Conservation (phyloP, 2,113 vertebrate genomes). For the Paratilapia polleni region DNA sequence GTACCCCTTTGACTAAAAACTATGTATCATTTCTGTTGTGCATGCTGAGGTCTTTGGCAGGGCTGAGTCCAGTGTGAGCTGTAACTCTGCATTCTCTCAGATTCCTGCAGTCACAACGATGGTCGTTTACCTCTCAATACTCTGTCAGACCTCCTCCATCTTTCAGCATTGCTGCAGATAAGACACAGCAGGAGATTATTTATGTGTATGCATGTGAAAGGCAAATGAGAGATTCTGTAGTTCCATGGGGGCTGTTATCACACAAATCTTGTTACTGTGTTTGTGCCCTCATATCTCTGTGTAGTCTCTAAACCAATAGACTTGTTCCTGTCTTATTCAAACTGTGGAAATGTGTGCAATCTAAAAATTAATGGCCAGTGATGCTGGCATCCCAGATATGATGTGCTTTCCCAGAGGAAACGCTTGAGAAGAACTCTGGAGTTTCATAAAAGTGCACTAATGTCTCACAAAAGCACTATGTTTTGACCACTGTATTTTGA, state of each 20-base stretch:
- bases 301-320: no score
- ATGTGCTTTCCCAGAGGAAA: background rate
- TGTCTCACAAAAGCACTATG: background rate
- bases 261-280: background rate
- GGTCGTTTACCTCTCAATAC: background rate
- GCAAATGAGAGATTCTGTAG: background rate
- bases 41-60: background rate
- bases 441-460: background rate
- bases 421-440: background rate
- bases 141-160: background rate
- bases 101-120: background rate
- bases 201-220: background rate
- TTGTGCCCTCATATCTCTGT: background rate
- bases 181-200: background rate
- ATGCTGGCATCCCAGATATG: no score
- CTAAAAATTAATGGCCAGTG: background rate
- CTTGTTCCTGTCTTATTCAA: no score
- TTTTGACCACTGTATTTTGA: background rate
- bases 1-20: rapidly evolving
- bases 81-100: background rate
- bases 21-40: background rate
- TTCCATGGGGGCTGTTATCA: background rate
- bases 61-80: background rate
- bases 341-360: background rate
- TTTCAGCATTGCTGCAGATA: background rate